Base-by-base conservation (phyloP, 2,797 vertebrate genomes). In the Meriones psammophilus region DNA sequence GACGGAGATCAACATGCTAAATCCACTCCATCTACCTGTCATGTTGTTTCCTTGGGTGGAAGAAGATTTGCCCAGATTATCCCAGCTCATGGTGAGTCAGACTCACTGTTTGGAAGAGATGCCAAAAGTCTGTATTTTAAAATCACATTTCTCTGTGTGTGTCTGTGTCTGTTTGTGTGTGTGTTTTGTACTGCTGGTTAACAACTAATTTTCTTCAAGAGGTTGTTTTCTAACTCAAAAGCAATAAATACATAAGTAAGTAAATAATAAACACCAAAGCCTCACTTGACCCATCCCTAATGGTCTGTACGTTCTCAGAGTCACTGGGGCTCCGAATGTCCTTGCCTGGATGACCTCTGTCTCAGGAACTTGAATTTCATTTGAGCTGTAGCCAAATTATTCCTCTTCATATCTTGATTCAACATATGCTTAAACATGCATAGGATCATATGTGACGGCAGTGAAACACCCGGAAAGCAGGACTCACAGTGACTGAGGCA, bases 61-160 rank as follows among this genome's bases (percentile, higher is more conserved):
- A 62, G 54, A 88, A 90, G 76, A 8, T 77, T 92, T 88, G 24
- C 12, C 8, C 73, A 71, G 30, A n/a, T 22, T 83, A 5, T 36
- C 33, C 24, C 88, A 39, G 56, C 20, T 24, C 79, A 12, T 58
- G 17, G 1, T 2, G 89, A 94, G 20, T 18, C 24, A 5, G 14
- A n/a, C 22, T 96, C 20, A 90, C 30, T 77, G 17, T 80, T 86
- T 97, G 94, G 69, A 93, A 93, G 22, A 86, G 42, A 88, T 73
- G 36, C 18, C 50, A n/a, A 84, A 96, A 68, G 58, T 73, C 18
- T 88, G 10, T 33, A 24, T 74, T 96, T 50, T 88, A 20, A 88
- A 95, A 96, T 73, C 46, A 73, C 42, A 3, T n/a, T 60, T 39
- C 6, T n/a, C 87, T 5, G 2, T 28, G 24, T 68, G 4, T 85